Conservation (phyloP, 2,888 invertebrate species). For the Caradrina kadenii region DNA sequence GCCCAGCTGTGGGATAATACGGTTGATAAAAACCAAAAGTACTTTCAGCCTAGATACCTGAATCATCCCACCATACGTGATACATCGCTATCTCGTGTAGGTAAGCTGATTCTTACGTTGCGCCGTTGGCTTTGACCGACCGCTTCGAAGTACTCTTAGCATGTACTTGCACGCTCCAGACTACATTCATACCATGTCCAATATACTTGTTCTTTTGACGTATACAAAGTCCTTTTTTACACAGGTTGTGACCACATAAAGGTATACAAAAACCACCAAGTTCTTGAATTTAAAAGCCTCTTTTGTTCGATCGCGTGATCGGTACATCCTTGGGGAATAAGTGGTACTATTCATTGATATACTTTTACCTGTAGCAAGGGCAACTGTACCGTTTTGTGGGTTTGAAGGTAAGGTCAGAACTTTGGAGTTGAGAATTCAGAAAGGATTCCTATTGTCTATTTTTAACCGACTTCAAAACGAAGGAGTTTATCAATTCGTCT, state of each 20-base stretch:
- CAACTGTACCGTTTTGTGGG: conserved; percentile 64
- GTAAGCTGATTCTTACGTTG: too few relatives aligned
- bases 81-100: too few relatives aligned
- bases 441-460: too few relatives aligned
- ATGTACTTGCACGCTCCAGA: background rate
- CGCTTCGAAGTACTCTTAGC: background rate
- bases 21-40: too few relatives aligned
- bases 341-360: conserved; percentile 72
- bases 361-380: conserved; percentile 75
- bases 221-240: conserved; percentile 30
- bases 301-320: conserved; percentile 75
- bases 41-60: too few relatives aligned
- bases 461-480: too few relatives aligned
- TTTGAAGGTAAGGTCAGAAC: conserved; percentile 69
- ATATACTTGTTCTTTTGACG: conserved; percentile 37
- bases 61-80: too few relatives aligned
- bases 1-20: too few relatives aligned
- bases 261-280: conserved; percentile 57
- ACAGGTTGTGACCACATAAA: conserved; percentile 36
- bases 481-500: too few relatives aligned
- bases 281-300: conserved; percentile 65
- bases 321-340: conserved; percentile 70
- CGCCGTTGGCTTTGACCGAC: background rate
- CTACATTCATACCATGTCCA: conserved; percentile 3
- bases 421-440: background rate